Percentiles rank a stretch among this genome's conserved stretches.
phyloP scores from a whole-genome alignment of 2,113 vertebrate species.

The Spheniscus mendiculus region DNA sequence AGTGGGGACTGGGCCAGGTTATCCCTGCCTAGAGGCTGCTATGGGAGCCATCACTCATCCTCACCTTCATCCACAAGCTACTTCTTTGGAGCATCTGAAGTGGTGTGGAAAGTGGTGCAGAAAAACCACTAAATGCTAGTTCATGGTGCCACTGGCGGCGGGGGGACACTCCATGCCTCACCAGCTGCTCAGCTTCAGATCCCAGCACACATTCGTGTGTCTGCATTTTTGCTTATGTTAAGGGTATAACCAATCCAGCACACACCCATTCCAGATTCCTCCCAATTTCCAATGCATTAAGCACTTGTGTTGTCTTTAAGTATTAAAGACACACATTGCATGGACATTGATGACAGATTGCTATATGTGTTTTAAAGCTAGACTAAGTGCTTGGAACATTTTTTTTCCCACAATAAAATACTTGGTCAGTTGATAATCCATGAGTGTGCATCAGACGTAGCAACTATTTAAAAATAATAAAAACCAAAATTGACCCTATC shows the following conservation, averaged over 20 bases:
- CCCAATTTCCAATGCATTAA: background rate
- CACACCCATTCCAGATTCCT: background rate
- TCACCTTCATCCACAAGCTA: background rate
- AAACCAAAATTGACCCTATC: background rate
- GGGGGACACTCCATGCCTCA: background rate
- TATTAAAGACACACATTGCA: background rate
- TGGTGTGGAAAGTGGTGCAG: background rate
- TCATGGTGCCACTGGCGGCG: rapidly evolving
- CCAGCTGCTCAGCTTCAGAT: background rate
- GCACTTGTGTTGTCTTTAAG: background rate
- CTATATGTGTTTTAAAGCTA: background rate
- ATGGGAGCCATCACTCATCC: background rate
- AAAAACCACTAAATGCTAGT: background rate
- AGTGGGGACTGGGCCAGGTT: background rate
- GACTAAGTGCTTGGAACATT: background rate
- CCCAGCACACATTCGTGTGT: rapidly evolving
- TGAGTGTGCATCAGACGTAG: background rate
- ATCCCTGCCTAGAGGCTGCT: background rate
- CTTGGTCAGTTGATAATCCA: background rate
- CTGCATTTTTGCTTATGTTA: background rate
- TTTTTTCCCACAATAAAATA: background rate
- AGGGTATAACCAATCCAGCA: background rate
- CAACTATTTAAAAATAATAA: background rate
- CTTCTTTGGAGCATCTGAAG: background rate
- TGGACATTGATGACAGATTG: background rate